Percentiles rank a stretch among this genome's conserved stretches.
Evolutionary conservation across 53 echinoderm and acorn worm species (phyloP).

Genomic region (Crossaster papposus): DNA sequence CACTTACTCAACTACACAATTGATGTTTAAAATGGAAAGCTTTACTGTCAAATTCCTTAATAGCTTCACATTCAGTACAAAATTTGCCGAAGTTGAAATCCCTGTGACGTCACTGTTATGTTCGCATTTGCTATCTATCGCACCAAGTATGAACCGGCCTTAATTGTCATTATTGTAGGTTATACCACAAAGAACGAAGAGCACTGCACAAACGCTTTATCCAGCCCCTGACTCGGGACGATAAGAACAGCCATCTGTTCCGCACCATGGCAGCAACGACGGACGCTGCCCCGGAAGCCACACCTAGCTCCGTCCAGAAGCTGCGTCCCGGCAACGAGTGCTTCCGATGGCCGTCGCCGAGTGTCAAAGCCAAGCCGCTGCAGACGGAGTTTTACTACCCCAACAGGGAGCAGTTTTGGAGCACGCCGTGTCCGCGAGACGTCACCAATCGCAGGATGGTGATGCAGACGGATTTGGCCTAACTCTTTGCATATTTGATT

Average conservation of each 20-base stretch:
- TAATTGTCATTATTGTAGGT: slow-evolving; percentile 57
- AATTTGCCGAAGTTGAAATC: too few relatives aligned
- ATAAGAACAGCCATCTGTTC: slow-evolving; percentile 86
- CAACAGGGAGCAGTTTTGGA: slow-evolving; percentile 86
- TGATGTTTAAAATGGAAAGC: too few relatives aligned
- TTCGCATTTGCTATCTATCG: too few relatives aligned
- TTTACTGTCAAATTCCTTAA: too few relatives aligned
- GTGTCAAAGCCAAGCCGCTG: slow-evolving; percentile 78
- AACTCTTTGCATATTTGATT: background rate
- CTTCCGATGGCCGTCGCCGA: slow-evolving; percentile 81
- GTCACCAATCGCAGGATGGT: slow-evolving; percentile 65
- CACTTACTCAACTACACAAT: too few relatives aligned
- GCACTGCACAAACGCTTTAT: slow-evolving; percentile 74
- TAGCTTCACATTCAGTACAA: too few relatives aligned
- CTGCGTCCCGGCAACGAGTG: slow-evolving; percentile 85
- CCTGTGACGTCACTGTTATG: too few relatives aligned
- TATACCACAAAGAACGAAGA: slow-evolving; percentile 89
- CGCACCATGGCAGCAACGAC: slow-evolving; percentile 63
- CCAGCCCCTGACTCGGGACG: slow-evolving; percentile 69
- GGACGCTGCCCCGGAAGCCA: slow-evolving; percentile 24
- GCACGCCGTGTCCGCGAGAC: slow-evolving; percentile 67
- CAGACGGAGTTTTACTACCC: slow-evolving; percentile 96
- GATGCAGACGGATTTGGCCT: slow-evolving; percentile 32
- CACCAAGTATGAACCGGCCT: too few relatives aligned
- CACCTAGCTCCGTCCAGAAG: slow-evolving; percentile 38